Base-by-base conservation (phyloP, 1,140 invertebrate genomes). In the Drosophila seguyi region DNA sequence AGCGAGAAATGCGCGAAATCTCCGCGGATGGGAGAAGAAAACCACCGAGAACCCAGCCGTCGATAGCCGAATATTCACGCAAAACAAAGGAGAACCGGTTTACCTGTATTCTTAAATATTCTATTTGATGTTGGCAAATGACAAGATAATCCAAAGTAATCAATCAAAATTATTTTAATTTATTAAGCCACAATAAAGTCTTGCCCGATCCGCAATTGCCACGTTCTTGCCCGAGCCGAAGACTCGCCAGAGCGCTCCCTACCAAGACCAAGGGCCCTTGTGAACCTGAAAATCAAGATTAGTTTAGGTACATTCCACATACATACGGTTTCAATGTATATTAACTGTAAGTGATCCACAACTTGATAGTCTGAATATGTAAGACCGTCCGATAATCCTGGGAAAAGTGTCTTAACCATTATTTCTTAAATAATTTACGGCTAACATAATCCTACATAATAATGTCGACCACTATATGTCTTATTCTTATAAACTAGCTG, bases 151-250 rank as follows among this genome's bases (percentile, higher is more conserved):
- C 81, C 91, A 92, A 92, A 92, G 91, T 92, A 92, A 92, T 92
- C 91, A 92, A 92, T 92, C 91, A 92, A 92, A 92, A 92, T 92
- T 92, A 92, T 92, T 92, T 92, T 88, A 92, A 92, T 92, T 92
- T 92, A 85, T 90, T 90, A 83, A 92, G 72, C 81, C 86, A 91
- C 86, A 92, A 87, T 79, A 82, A 84, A 92, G 68, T 90, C 86
- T 78, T 90, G 85, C 79, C 71, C 86, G 71, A 73, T 85, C 76
- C 78, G 78, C 81, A 90, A 90, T 90, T 90, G 78, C 85, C 81
- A 88, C 85, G 86, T 82, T 87, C 83, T 71, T 47, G 57, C 41
- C 44, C 61, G 13, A 57, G 29, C 59, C 41, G 50, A 75, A 65
- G 45, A 48, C 69, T 20, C 55, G 27, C 34, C 59, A 38, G 47